Evolutionary conservation across 2,113 vertebrate genomes (phyloP), one percentile per base, ranked within the genome.

Genomic region (Bubalus kerabau): DNA sequence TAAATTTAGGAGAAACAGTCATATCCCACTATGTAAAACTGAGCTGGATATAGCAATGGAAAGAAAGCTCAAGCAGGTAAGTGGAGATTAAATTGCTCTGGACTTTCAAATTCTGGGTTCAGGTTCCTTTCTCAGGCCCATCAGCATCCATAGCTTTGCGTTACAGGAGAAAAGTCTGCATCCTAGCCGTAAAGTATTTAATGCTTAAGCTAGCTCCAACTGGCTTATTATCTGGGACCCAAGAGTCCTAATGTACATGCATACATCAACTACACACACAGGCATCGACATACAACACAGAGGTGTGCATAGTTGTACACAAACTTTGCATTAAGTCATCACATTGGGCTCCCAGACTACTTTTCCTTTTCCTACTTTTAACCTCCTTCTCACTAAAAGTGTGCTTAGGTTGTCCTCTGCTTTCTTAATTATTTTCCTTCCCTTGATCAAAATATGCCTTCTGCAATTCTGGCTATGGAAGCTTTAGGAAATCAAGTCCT

Each of bases 401-500:
- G 54, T 36, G 26, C 36, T 95, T 26, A 50, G 8, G 32, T 24
- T 40, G 7, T 36, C 15, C 5, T 90, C 60, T 62, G 50, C 7
- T 30, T 87, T 46, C 11, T n/a, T 6, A 71, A 36, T 36, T 78
- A 40, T 78, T 24, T 50, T 21, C 32, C 54, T 43, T 94, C 62
- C 43, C 48, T 9, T 67, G 13, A 43, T 87, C 19, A 52, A 88
- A 83, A 28, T n/a, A 32, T 74, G 57, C 32, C 56, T 11, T 91
- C 54, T 92, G 50, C 32, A 50, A 5, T 86, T 24, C 57, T 71
- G 43, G 64, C 23, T 46, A 17, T 67, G 74, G 85, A 90, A 74
- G 48, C n/a, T 86, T 93, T 46, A 85, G 32, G 43, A 95, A 95
- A 82, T 59, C 26, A 91, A 71, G 94, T 59, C 19, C 15, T 7